Evolutionary conservation across 2,113 vertebrate genomes (phyloP).

Genomic region (Hypocryptadius cinnamomeus): DNA sequence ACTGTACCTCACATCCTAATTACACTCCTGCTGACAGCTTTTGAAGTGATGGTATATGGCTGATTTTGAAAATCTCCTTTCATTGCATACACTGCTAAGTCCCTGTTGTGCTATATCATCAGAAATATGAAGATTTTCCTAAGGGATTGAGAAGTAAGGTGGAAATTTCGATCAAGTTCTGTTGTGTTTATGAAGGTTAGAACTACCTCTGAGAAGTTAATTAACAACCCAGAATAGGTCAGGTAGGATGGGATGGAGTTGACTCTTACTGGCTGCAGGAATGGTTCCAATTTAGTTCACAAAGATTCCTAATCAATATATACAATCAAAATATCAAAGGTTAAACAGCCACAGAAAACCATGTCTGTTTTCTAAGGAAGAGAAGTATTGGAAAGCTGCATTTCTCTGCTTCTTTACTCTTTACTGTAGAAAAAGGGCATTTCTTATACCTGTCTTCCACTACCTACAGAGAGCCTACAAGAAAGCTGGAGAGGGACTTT

Average conservation of each 20-base stretch:
- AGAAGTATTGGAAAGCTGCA: neutral
- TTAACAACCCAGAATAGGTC: neutral
- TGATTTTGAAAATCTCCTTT: neutral
- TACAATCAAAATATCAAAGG: neutral
- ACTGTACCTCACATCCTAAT: neutral
- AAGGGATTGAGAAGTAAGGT: neutral
- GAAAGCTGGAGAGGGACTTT: neutral
- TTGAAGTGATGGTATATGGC: neutral
- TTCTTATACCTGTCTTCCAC: neutral
- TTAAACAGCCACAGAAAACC: neutral
- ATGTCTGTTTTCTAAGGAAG: neutral
- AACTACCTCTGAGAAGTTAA: neutral
- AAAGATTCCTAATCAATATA: neutral
- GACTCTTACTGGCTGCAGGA: neutral
- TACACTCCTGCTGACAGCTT: neutral
- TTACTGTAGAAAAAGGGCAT: neutral
- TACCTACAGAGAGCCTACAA: neutral
- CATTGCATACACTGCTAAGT: neutral
- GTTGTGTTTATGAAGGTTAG: neutral
- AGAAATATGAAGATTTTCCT: neutral
- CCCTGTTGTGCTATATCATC: neutral
- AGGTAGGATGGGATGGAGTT: neutral
- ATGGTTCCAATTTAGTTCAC: neutral
- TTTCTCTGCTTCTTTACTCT: neutral
- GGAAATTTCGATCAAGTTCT: neutral